A percentile compares a stretch with the other conserved stretches of the same genome.
phyloP scores from a whole-genome alignment of 2,888 invertebrate genomes.

The Lottia gigantea region DNA sequence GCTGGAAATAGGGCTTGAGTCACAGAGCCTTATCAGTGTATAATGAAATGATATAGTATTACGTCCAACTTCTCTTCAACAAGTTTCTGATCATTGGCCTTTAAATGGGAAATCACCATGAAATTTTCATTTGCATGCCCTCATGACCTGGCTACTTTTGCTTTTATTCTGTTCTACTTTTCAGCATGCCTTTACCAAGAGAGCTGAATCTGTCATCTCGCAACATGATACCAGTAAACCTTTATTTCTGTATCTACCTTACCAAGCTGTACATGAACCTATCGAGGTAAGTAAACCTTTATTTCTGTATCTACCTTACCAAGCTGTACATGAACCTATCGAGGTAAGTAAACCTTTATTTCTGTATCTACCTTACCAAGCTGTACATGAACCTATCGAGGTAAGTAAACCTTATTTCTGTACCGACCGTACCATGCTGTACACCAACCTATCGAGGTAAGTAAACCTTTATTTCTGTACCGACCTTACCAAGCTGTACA shows the following conservation, averaged over 20 bases:
- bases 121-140: too few relatives aligned
- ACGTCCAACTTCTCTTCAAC: too few relatives aligned
- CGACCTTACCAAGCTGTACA: constrained; percentile 87
- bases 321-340: constrained; percentile 77
- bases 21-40: too few relatives aligned
- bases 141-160: too few relatives aligned
- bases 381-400: constrained; percentile 75
- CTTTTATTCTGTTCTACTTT: not conserved
- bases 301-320: constrained; percentile 87
- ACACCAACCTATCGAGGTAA: constrained; percentile 71
- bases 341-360: constrained; percentile 76
- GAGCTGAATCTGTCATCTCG: constrained; percentile 35
- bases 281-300: constrained; percentile 72
- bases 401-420: constrained; percentile 75
- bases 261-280: constrained; percentile 80
- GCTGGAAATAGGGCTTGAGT: too few relatives aligned
- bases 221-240: constrained; percentile 70
- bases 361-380: constrained; percentile 84
- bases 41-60: too few relatives aligned
- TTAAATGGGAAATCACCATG: too few relatives aligned
- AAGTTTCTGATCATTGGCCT: too few relatives aligned
- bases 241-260: constrained; percentile 87
- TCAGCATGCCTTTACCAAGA: constrained; percentile 26
- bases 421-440: constrained; percentile 86
- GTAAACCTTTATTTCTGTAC: constrained; percentile 76